phyloP scores from a whole-genome alignment of 1,140 invertebrate genomes.

The Tribolium madens region DNA sequence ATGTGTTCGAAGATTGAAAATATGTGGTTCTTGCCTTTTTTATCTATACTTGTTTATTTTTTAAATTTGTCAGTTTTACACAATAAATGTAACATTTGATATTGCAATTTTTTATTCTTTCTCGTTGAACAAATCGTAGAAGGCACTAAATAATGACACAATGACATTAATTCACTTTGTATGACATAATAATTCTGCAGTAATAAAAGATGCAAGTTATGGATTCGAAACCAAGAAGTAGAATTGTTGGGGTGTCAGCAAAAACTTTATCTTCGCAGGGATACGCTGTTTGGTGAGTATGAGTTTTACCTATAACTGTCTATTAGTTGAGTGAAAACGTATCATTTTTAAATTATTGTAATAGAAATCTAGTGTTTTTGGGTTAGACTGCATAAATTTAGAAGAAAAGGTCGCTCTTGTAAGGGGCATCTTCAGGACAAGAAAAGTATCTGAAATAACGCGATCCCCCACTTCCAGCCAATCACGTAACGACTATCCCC shows the following conservation, averaged over 20 bases:
- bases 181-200: too few species aligned
- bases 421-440: too few species aligned
- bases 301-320: too few species aligned
- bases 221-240: background rate
- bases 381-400: too few species aligned
- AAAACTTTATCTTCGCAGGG: conserved; percentile 11
- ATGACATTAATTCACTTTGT: background rate
- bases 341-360: too few species aligned
- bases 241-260: background rate
- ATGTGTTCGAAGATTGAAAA: conserved; percentile 17
- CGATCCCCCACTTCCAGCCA: too few species aligned
- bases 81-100: conserved; percentile 10
- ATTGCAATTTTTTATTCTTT: background rate
- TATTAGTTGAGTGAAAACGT: too few species aligned
- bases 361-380: too few species aligned
- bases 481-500: too few species aligned
- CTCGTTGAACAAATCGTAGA: background rate
- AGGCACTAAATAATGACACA: background rate
- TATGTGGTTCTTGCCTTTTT: conserved; percentile 40
- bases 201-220: background rate
- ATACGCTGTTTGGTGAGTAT: conserved; percentile 23
- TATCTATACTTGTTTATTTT: conserved; percentile 38
- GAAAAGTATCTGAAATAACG: too few species aligned
- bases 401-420: too few species aligned
- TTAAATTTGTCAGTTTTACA: conserved; percentile 38